Evolutionary conservation across 1,140 invertebrate species (phyloP).

Genomic region (Ceratitis capitata): DNA sequence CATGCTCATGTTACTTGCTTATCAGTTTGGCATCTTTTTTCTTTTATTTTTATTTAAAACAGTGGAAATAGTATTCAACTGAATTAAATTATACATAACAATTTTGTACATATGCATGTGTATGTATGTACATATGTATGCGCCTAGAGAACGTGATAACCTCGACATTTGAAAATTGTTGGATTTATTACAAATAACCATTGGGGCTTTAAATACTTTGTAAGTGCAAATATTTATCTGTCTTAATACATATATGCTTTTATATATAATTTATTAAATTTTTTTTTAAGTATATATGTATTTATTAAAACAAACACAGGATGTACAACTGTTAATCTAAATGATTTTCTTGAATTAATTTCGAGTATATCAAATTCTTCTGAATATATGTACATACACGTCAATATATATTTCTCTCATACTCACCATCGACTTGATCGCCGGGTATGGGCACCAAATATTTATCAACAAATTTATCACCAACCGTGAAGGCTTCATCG

Average conservation of each 20-base stretch:
- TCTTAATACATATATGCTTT: too few species aligned
- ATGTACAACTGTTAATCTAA: too few species aligned
- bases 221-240: too few species aligned
- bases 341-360: neutral
- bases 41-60: neutral
- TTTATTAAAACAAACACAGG: too few species aligned
- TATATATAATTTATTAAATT: neutral
- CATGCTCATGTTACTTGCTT: neutral
- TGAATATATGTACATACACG: too few species aligned
- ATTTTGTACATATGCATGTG: too few species aligned
- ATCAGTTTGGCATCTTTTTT: neutral
- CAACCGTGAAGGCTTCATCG: constrained; percentile 77
- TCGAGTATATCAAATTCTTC: too few species aligned
- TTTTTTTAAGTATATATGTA: too few species aligned
- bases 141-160: constrained; percentile 33
- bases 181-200: neutral
- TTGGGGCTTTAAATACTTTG: too few species aligned
- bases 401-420: too few species aligned
- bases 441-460: constrained; percentile 73
- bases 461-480: constrained; percentile 83
- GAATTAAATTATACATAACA: neutral
- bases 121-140: too few species aligned
- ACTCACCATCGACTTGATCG: constrained; percentile 70
- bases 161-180: constrained; percentile 19
- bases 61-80: neutral